Evolutionary conservation across 2,797 vertebrate species (phyloP), one percentile per base, ranked within the genome.

Genomic region (Apodemus agrarius): DNA sequence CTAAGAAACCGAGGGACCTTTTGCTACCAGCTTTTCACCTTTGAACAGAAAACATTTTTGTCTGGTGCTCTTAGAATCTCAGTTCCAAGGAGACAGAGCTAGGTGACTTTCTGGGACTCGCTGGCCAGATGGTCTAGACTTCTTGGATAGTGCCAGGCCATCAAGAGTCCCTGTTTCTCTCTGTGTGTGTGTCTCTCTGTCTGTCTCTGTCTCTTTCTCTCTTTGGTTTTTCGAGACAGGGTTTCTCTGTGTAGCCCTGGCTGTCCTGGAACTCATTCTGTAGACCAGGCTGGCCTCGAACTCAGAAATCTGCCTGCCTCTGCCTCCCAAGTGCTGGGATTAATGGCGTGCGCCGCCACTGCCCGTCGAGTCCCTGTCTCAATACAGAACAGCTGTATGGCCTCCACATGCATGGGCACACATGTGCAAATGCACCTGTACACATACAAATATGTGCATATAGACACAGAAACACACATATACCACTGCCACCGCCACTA

Each of bases 11-110:
- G 10, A 52, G 29, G 13, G 8, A 34, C 2, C 83, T 96, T 57
- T 26, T 75, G 59, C 4, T 63, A 81, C 14, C n/a, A 84, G 57
- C 31, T 94, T 95, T 96, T 79, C 54, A 91, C 22, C 31, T 85
- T 24, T 93, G 34, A 93, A 91, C 8, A 59, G 76, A 96, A 76
- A 78, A 31, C 13, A 16, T 52, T 86, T 24, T 84, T 37, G 65
- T n/a, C 19, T 49, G 17, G 43, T 49, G 61, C 31, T 65, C 43
- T 85, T 67, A 49, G 46, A 86, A 86, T 26, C 21, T 21, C 46
- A 69, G 63, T 69, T 10, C 21, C 65, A 4, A 13, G 21, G 34
- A 69, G 63, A n/a, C 31, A 69, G 84, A n/a, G 43, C 31, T 11
- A 84, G 40, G 29, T 65, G 61, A 10, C 40, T 84, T 43, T 43